Evolutionary conservation across 2,888 invertebrate species (phyloP), one percentile per base, ranked within the genome.

Genomic region (Diachrysia chrysitis): DNA sequence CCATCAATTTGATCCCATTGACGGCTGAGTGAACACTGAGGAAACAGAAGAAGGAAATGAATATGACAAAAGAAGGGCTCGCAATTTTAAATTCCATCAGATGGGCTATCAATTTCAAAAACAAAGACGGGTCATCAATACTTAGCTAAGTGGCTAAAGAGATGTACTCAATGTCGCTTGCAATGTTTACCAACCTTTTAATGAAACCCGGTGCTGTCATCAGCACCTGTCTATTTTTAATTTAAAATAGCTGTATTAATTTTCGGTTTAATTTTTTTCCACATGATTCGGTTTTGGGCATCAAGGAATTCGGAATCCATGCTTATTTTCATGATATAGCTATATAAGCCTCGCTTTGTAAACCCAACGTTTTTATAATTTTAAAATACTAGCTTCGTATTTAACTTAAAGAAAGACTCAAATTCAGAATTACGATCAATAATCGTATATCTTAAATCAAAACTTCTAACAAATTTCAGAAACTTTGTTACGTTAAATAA

Each of bases 21-120:
- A 9, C 35, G 9, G 37, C n/a, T 42, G 42, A 42, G n/a, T n/a
- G n/a, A 42, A 42, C 42, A 58, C 16, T 55, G 63, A 58, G 21
- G 16, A 54, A 35, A 56, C 62, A 71, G 78, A 71, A 66, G 25
- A 67, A 64, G 64, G 23, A 46, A 25, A 9, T 32, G 10, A 0
- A 10, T 1, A 32, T 7, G 32, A 32, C 32, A 32, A 32, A 32
- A 10, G 2, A n/a, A 55, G 25, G 17, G 1, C 48, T 48, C 1
- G 16, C 19, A 19, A 19, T 48, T 19, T 10, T 3, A 48, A 48
- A 19, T 42, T 5, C n/a, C 19, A 17, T 48, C 17, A 48, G n/a
- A n/a, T n/a, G n/a, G 19, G 48, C 48, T 16, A 42, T 42, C 42
- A 42, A 42, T n/a, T n/a, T 42, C 42, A n/a, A 42, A n/a, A 42